These are phyloP conservation scores for Acholoe squamosa DNA, from an alignment of 2,888 invertebrate species.

Conservation along the genomic window DNA sequence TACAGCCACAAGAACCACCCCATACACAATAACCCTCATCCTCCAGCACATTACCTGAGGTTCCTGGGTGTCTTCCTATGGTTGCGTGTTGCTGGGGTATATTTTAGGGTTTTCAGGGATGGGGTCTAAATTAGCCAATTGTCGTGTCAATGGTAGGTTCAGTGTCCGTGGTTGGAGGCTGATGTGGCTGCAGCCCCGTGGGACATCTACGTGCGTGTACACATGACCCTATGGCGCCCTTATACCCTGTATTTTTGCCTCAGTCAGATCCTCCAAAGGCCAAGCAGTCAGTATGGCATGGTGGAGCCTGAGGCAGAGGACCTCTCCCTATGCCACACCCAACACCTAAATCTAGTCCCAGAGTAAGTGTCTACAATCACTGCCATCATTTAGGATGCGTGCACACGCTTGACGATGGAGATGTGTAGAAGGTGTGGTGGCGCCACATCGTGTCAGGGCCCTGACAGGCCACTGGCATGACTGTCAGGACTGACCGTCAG, in stretches of 20 bases:
- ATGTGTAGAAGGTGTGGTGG: background rate
- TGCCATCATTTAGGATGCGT: too few relatives aligned
- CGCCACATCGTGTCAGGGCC: background rate
- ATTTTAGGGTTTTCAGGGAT: background rate
- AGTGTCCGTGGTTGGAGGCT: background rate
- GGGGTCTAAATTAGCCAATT: background rate
- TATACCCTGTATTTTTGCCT: background rate
- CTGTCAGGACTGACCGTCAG: background rate
- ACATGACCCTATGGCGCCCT: background rate
- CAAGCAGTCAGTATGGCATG: too few relatives aligned
- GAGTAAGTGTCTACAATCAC: too few relatives aligned
- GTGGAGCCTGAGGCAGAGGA: too few relatives aligned
- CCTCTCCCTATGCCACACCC: too few relatives aligned
- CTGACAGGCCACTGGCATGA: background rate
- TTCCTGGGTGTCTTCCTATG: background rate
- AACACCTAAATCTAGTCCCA: too few relatives aligned
- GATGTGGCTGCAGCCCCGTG: background rate
- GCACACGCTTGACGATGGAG: background rate
- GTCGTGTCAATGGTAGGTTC: conserved; percentile 41
- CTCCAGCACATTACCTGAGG: background rate
- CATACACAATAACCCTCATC: background rate
- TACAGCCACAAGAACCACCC: background rate
- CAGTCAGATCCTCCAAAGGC: background rate
- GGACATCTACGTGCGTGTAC: background rate
- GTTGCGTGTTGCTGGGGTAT: background rate